Conservation (phyloP, 2,888 invertebrate species). For the Clistopyga incitator region DNA sequence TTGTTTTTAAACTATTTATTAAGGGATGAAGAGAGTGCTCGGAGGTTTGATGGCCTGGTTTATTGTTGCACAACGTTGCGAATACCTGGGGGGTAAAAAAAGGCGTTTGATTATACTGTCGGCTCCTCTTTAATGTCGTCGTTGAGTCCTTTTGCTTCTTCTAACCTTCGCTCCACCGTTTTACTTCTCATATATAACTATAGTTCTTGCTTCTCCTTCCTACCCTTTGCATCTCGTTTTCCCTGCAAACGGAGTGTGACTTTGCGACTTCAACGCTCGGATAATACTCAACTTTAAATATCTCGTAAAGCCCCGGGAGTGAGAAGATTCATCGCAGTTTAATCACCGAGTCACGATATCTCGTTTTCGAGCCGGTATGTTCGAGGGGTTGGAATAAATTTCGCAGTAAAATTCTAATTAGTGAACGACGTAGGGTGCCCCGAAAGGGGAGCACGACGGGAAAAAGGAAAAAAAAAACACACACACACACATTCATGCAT, state of each 20-base stretch:
- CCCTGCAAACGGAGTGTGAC: constrained; percentile 16
- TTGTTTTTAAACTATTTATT: not conserved
- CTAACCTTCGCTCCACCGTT: not conserved
- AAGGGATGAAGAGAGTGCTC: constrained; percentile 3
- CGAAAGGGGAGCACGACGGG: not conserved
- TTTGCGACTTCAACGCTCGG: constrained; percentile 31
- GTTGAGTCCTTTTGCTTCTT: constrained; percentile 22
- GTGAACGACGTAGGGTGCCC: constrained; percentile 19
- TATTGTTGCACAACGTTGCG: not conserved
- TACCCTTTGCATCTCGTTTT: constrained; percentile 28
- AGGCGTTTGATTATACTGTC: constrained; percentile 49
- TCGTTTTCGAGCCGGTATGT: constrained; percentile 6
- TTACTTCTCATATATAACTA: not conserved
- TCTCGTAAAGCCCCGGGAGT: constrained; percentile 57
- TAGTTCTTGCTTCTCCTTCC: not conserved
- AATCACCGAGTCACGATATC: constrained; percentile 61
- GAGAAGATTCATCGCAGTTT: constrained; percentile 54
- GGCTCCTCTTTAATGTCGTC: constrained; percentile 47
- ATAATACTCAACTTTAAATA: constrained; percentile 59
- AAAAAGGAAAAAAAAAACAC: too few species aligned
- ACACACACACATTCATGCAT: constrained; percentile 48
- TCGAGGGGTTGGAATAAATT: constrained; percentile 58
- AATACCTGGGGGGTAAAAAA: constrained; percentile 54
- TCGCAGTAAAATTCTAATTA: constrained; percentile 63
- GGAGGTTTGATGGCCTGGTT: constrained; percentile 26